Conservation (phyloP, 2,797 vertebrate genomes). For the Neoniphon sammara region DNA sequence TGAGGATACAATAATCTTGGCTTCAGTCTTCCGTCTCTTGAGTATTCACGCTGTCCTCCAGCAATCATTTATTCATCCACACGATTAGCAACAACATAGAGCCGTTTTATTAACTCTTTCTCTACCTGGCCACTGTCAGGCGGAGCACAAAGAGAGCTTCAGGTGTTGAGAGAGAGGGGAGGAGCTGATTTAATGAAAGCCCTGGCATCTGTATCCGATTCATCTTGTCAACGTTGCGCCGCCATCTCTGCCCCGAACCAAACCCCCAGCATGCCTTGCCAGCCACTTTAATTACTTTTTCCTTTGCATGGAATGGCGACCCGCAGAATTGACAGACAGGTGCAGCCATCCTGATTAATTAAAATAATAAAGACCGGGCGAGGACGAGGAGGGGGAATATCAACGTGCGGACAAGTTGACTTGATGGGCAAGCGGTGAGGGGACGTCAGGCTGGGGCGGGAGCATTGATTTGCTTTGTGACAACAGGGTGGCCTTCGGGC, state of each 20-base stretch:
- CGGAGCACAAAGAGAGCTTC: constrained; percentile 69
- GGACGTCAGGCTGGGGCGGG: constrained; percentile 55
- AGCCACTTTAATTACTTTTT: constrained; percentile 82
- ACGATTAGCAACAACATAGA: constrained; percentile 71
- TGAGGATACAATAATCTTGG: constrained; percentile 50
- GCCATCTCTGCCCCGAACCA: constrained; percentile 76
- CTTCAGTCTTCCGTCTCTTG: constrained; percentile 28
- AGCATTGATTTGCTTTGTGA: constrained; percentile 78
- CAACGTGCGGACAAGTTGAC: constrained; percentile 66
- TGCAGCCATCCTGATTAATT: constrained; percentile 83
- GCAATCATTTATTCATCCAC: constrained; percentile 69
- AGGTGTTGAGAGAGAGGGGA: constrained; percentile 63
- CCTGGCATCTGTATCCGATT: constrained; percentile 78
- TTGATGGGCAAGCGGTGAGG: constrained; percentile 68
- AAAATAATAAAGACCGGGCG: constrained; percentile 78
- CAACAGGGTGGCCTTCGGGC: constrained; percentile 73
- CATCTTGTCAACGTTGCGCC: constrained; percentile 76
- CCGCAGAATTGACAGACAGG: constrained; percentile 80
- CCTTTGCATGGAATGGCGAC: constrained; percentile 66
- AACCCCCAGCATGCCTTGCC: constrained; percentile 78
- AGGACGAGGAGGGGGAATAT: constrained; percentile 60
- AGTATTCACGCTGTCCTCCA: constrained; percentile 65
- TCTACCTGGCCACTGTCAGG: constrained; percentile 66
- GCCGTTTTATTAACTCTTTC: constrained; percentile 70
- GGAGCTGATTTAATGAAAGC: constrained; percentile 77